These are phyloP conservation scores for Alexandromys fortis DNA, from an alignment of 2,113 vertebrate species.

Conservation along the genomic window DNA sequence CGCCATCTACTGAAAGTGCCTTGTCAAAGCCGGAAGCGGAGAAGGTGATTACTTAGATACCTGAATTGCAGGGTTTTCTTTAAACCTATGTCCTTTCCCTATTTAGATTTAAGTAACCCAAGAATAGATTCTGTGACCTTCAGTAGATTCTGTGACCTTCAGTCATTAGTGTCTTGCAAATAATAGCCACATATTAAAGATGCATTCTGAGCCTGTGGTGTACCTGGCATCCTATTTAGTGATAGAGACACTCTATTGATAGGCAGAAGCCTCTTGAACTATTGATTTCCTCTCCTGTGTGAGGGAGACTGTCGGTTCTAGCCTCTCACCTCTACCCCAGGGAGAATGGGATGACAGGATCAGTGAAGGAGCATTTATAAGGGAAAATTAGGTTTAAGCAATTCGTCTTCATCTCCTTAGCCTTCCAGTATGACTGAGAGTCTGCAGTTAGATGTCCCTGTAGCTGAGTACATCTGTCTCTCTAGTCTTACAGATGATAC, in stretches of 20 bases:
- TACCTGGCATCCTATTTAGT: neutral
- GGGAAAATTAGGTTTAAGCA: neutral
- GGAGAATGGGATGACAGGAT: neutral
- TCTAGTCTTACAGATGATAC: neutral
- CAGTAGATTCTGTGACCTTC: neutral
- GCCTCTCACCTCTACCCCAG: neutral
- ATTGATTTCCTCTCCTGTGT: neutral
- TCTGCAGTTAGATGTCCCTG: neutral
- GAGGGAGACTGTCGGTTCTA: neutral
- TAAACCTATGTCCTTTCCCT: neutral
- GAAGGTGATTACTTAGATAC: neutral
- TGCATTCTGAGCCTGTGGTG: neutral
- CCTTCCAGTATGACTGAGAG: neutral
- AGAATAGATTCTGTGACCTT: neutral
- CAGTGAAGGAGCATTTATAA: neutral
- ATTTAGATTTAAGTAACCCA: neutral
- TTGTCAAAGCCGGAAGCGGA: neutral
- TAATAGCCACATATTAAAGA: neutral
- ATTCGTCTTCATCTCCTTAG: neutral
- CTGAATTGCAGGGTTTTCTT: neutral
- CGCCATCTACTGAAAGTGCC: neutral
- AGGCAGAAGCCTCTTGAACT: neutral
- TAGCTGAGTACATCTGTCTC: neutral
- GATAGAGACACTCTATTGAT: neutral
- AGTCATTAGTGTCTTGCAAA: neutral